These are phyloP conservation scores for Parauchenoglanis punctatus DNA, from an alignment of 2,797 vertebrate species.

Conservation along the genomic window DNA sequence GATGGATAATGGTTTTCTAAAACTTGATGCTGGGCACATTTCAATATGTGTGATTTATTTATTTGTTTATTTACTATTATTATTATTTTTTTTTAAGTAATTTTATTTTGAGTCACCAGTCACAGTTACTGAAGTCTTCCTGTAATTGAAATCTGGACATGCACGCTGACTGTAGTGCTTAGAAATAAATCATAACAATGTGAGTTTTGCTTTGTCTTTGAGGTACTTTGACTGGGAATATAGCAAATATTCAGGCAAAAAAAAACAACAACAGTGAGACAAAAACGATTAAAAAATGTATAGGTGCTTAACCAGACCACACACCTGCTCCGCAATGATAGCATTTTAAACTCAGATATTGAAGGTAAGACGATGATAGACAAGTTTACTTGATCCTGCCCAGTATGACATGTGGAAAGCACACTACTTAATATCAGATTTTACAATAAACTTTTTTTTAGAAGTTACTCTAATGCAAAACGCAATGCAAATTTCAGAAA, in stretches of 20 bases:
- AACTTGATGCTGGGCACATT: not conserved
- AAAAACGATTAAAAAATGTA: conserved; percentile 2
- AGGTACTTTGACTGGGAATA: conserved; percentile 4
- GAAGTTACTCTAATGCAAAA: conserved; percentile 45
- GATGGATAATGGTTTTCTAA: conserved; percentile 15
- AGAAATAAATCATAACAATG: not conserved
- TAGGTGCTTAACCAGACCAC: conserved; percentile 12
- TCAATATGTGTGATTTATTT: not conserved
- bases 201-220: conserved; percentile 19
- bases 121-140: conserved; percentile 8
- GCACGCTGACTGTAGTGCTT: not conserved
- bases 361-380: conserved; percentile 18
- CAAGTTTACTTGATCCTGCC: conserved; percentile 10
- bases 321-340: conserved; percentile 18
- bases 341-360: conserved; percentile 23
- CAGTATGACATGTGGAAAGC: conserved; percentile 36
- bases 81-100: not conserved
- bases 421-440: conserved; percentile 50
- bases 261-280: not conserved
- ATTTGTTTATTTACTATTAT: not conserved
- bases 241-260: conserved; percentile 12
- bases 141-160: conserved; percentile 20
- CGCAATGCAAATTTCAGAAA: conserved; percentile 48
- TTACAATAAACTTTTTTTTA: conserved; percentile 44
- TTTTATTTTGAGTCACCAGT: conserved; percentile 7